phyloP scores from a whole-genome alignment of 1,140 invertebrate genomes.

The Zaprionus lachaisei region DNA sequence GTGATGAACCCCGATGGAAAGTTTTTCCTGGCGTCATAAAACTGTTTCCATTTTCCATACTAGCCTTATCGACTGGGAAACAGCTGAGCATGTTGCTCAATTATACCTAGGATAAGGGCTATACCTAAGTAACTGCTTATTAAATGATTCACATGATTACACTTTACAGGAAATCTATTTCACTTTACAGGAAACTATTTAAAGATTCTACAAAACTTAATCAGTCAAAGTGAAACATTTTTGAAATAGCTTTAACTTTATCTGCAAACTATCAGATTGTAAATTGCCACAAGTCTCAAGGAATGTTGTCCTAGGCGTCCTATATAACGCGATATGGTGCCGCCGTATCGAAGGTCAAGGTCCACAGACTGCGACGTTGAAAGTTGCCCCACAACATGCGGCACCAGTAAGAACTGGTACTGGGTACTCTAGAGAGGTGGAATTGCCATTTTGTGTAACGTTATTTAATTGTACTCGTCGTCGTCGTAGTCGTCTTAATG shows the following conservation, averaged over 20 bases:
- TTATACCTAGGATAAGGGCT: background rate
- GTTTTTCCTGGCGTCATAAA: slow-evolving; percentile 15
- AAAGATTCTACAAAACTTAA: background rate
- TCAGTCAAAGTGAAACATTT: background rate
- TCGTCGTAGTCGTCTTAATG: slow-evolving; percentile 22
- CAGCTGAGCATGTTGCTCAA: background rate
- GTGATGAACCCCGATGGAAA: slow-evolving; percentile 10
- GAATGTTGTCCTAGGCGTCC: slow-evolving; percentile 5
- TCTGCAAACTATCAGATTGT: slow-evolving; percentile 2
- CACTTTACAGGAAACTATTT: no score
- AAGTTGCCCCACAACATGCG: slow-evolving; percentile 11
- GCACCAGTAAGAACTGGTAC: slow-evolving; percentile 5
- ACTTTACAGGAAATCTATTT: no score
- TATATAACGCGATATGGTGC: background rate
- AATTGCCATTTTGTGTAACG: slow-evolving; percentile 8
- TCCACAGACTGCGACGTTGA: slow-evolving; percentile 5
- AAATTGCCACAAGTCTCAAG: background rate
- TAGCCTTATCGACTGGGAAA: background rate
- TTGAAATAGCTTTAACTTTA: background rate
- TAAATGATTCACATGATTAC: no score
- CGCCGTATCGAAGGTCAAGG: background rate
- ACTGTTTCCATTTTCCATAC: background rate
- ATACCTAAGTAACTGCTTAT: no score
- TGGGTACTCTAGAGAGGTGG: slow-evolving; percentile 4
- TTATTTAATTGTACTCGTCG: slow-evolving; percentile 13